Evolutionary conservation across 2,888 invertebrate genomes (phyloP).

Genomic region (Ceriagrion tenellum): DNA sequence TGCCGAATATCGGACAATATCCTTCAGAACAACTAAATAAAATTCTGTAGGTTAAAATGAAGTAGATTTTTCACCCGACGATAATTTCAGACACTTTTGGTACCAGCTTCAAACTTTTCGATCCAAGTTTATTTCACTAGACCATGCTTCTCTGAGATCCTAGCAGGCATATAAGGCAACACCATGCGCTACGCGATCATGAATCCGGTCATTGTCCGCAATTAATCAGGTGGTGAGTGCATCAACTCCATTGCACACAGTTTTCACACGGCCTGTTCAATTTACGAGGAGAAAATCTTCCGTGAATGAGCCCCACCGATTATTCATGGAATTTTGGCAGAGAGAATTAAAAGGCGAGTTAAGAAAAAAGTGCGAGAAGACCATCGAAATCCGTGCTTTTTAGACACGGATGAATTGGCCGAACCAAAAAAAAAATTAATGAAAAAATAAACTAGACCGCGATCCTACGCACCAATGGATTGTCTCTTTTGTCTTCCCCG

Average conservation of each 20-base stretch:
- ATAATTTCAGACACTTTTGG: too few species aligned
- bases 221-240: neutral
- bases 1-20: too few species aligned
- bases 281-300: neutral
- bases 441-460: neutral
- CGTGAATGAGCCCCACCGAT: neutral
- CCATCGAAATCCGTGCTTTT: neutral
- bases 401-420: slow-evolving; percentile 10
- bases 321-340: neutral
- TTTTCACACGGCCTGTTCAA: neutral
- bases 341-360: neutral
- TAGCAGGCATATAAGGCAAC: neutral
- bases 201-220: neutral
- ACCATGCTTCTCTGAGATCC: neutral
- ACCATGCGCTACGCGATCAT: neutral
- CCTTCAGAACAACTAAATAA: too few species aligned
- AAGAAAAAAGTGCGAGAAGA: neutral
- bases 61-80: too few species aligned
- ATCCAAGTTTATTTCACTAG: too few species aligned
- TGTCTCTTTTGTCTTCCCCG: neutral
- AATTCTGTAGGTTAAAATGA: too few species aligned
- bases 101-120: too few species aligned
- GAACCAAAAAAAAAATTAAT: neutral
- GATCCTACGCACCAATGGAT: neutral
- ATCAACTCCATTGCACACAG: neutral